Evolutionary conservation across 2,113 vertebrate genomes (phyloP).

Genomic region (Albula glossodonta): DNA sequence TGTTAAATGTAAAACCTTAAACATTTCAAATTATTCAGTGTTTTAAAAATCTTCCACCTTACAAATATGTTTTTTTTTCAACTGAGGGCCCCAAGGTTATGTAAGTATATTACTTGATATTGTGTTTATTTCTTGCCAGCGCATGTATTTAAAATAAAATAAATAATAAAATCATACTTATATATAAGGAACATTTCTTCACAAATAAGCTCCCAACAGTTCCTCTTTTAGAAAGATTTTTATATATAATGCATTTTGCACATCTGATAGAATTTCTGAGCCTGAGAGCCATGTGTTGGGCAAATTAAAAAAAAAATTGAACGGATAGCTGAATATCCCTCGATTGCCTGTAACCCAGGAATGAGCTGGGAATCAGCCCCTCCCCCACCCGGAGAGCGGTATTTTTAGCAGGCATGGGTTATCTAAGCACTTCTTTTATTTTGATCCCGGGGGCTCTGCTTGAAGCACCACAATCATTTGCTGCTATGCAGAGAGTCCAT

Average conservation of each 20-base stretch:
- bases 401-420: constrained; percentile 68
- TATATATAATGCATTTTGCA: not conserved
- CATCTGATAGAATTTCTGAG: not conserved
- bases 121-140: not conserved
- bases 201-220: not conserved
- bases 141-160: not conserved
- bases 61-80: too few species aligned
- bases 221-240: not conserved
- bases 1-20: constrained; percentile 11
- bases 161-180: not conserved
- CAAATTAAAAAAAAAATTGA: not conserved
- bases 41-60: not conserved
- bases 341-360: not conserved
- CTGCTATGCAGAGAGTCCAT: constrained; percentile 58
- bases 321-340: not conserved
- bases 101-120: not conserved
- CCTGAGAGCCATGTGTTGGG: not conserved
- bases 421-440: constrained; percentile 68
- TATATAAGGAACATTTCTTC: not conserved
- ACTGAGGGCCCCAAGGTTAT: not conserved
- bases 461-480: constrained; percentile 63
- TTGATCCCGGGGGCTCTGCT: constrained; percentile 59
- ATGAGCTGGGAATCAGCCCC: not conserved
- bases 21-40: not conserved
- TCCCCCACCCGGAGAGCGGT: constrained; percentile 58